Conservation (phyloP, 1,140 invertebrate species). For the Cherax quadricarinatus region DNA sequence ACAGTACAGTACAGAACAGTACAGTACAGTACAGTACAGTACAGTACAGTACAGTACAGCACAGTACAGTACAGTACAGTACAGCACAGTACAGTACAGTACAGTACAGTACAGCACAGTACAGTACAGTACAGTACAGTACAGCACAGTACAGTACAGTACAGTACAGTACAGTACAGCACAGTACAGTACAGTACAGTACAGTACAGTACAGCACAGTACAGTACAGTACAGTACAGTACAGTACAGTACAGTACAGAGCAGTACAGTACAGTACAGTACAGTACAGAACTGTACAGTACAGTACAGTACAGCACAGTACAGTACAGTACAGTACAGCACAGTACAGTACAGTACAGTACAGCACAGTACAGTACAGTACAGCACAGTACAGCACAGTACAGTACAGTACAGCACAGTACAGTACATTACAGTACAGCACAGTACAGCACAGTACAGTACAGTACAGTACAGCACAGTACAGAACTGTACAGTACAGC, state of each 20-base stretch:
- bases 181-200: background rate
- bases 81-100: too few species aligned
- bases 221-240: background rate
- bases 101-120: too few species aligned
- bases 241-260: background rate
- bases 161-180: background rate
- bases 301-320: background rate
- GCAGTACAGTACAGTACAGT: background rate
- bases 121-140: background rate
- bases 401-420: background rate
- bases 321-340: constrained; percentile 17
- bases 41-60: too few species aligned
- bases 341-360: constrained; percentile 11
- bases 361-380: background rate
- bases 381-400: constrained; percentile 2
- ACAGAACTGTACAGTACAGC: background rate
- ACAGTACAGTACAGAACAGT: too few species aligned
- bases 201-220: background rate
- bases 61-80: too few species aligned
- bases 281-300: constrained; percentile 9
- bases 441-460: background rate
- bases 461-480: background rate
- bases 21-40: too few species aligned
- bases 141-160: background rate
- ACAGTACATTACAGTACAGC: too few species aligned